Evolutionary conservation across 1,140 invertebrate genomes (phyloP), one percentile per base, ranked within the genome.

Genomic region (Vanessa atalanta): DNA sequence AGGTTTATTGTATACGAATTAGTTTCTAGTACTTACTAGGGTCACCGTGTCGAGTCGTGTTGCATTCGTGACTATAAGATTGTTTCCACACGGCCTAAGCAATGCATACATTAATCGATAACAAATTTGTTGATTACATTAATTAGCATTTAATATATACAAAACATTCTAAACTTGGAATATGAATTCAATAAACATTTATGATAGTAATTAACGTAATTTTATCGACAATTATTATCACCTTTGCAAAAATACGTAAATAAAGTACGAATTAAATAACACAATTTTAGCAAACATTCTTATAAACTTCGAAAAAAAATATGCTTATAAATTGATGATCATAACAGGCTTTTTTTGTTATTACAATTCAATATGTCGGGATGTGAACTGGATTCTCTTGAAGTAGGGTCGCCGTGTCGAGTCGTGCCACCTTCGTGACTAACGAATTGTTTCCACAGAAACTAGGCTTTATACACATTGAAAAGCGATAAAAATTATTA

Each of bases 41-140:
- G 76, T 77, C 74, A 61, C 51, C 63, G 70, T 64, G 75, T 69
- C 63, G 67, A 75, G 60, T 77, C 72, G 75, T 79, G 74, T 71
- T 74, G 73, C 60, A 57, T 68, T 79, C 74, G 77, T 76, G 77
- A 79, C 61, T 77, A 16, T 51, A 47, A 43, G 71, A 60, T 72
- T 72, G 47, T 64, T 68, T 61, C 20, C 6, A n/a, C 48, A 26
- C 48, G 12, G 23, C 50, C 12, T 55, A 68, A 55, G 12, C 53
- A 16, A 43, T 67, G 26, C 43, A 37, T 31, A 53, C 51, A 68
- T 23, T 60, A 60, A 60, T 60, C 20, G 23, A 60, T 15, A 31
- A 14, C 55, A 13, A 26, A 60, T 60, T 26, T 60, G 23, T 60
- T 60, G 55, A 26, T 60, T 26, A 60, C 3, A 26, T 26, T 60